phyloP scores from a whole-genome alignment of 2,113 vertebrate species.

The Salminus brasiliensis region DNA sequence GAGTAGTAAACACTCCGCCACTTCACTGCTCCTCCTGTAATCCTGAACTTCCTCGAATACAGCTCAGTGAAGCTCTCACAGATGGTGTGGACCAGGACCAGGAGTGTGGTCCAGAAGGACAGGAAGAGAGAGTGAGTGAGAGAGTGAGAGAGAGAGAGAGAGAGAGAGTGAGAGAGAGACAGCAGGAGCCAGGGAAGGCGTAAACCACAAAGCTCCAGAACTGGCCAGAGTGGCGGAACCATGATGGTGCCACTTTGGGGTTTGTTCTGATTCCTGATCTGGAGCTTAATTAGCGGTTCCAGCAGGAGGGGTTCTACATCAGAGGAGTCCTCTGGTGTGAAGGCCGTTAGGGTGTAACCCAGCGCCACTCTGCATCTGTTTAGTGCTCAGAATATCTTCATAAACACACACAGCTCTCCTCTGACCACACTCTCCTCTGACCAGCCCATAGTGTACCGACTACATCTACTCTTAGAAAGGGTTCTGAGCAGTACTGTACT shows the following conservation, averaged over 20 bases:
- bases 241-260: conserved; percentile 1
- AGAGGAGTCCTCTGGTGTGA: neutral
- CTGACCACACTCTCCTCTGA: too few species aligned
- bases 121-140: neutral
- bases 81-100: conserved; percentile 38
- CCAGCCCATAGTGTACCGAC: too few species aligned
- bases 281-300: conserved; percentile 26
- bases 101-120: conserved; percentile 8
- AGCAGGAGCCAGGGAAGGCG: neutral
- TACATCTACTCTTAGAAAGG: too few species aligned
- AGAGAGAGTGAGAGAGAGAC: too few species aligned
- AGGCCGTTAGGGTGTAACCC: neutral
- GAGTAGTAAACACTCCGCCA: conserved; percentile 68
- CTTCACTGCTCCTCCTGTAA: conserved; percentile 56
- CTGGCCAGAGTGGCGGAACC: neutral
- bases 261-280: conserved; percentile 11
- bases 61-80: conserved; percentile 47
- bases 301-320: neutral
- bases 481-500: too few species aligned
- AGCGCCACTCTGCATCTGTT: too few species aligned
- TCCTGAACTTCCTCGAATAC: conserved; percentile 51
- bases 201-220: neutral
- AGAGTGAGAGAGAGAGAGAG: neutral
- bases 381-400: too few species aligned
- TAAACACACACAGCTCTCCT: too few species aligned